These are phyloP conservation scores for Branchipolynoe longqiensis DNA, from an alignment of 2,888 invertebrate species.

Conservation along the genomic window DNA sequence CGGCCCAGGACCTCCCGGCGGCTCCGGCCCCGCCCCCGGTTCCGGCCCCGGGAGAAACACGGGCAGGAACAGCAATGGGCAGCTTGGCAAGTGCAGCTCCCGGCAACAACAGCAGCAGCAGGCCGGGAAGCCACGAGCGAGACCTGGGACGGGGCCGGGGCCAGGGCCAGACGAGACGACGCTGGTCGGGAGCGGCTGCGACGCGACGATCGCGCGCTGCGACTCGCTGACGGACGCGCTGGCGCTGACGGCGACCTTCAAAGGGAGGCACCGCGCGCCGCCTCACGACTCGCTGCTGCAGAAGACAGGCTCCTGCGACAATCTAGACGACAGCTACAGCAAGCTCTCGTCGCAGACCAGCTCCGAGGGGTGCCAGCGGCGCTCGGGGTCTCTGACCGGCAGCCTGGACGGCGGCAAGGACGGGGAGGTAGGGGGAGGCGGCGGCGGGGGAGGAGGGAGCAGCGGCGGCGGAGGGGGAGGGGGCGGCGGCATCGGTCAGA, in stretches of 20 bases:
- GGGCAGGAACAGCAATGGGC: slow-evolving; percentile 14
- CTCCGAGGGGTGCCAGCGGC: slow-evolving; percentile 34
- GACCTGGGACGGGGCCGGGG: too few species aligned
- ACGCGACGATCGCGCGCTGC: background rate
- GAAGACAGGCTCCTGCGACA: slow-evolving; percentile 34
- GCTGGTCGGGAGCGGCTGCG: slow-evolving; percentile 10
- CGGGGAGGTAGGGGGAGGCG: too few species aligned
- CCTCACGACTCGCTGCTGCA: too few species aligned
- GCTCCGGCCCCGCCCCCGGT: background rate
- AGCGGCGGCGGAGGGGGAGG: background rate
- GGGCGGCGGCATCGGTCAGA: background rate
- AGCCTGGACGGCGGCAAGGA: slow-evolving; percentile 26
- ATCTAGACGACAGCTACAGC: slow-evolving; percentile 50
- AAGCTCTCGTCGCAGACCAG: slow-evolving; percentile 54
- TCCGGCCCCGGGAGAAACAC: background rate
- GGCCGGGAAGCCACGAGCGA: too few species aligned
- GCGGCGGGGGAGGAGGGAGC: too few species aligned
- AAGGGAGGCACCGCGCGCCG: background rate
- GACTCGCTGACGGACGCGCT: slow-evolving; percentile 10
- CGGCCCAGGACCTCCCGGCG: background rate
- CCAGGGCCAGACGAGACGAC: slow-evolving; percentile 17
- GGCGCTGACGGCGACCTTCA: slow-evolving; percentile 1
- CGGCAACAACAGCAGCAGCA: background rate
- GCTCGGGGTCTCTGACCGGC: slow-evolving; percentile 30
- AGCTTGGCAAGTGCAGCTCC: background rate